Percentiles rank a stretch among this genome's conserved stretches.
phyloP scores from a whole-genome alignment of 2,888 invertebrate genomes.

The Drosophila pseudotakahashii region DNA sequence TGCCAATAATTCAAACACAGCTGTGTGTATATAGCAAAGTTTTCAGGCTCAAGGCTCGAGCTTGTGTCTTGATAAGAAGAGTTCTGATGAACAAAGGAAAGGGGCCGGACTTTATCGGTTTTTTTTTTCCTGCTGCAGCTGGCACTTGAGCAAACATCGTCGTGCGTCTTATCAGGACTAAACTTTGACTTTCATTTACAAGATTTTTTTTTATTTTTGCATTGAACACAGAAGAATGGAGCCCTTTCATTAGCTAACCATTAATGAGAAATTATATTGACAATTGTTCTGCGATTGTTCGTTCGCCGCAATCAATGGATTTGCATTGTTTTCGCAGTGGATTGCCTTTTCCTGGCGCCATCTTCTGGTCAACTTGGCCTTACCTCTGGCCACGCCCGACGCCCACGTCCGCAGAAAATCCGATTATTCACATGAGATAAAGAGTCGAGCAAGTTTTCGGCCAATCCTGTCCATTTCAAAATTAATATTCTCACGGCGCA shows the following conservation, averaged over 20 bases:
- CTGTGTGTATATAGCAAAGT: conserved; percentile 23
- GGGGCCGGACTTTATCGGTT: conserved; percentile 26
- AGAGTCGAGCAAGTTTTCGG: conserved; percentile 22
- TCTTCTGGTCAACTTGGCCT: conserved; percentile 31
- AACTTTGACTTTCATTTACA: conserved; percentile 71
- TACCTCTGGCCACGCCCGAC: conserved; percentile 29
- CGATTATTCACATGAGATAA: conserved; percentile 45
- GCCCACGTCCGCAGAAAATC: not conserved
- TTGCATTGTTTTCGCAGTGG: conserved; percentile 55
- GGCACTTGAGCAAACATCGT: conserved; percentile 64
- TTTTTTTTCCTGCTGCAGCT: conserved; percentile 53
- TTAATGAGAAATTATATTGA: conserved; percentile 31
- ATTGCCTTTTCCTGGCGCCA: conserved; percentile 24
- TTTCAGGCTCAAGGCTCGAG: conserved; percentile 74
- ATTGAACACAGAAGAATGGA: conserved; percentile 52
- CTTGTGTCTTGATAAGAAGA: conserved; percentile 31
- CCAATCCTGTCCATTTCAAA: conserved; percentile 10
- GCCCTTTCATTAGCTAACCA: conserved; percentile 57
- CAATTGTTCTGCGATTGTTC: conserved; percentile 27
- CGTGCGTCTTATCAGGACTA: conserved; percentile 55
- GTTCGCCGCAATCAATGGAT: conserved; percentile 57
- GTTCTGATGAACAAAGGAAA: conserved; percentile 10
- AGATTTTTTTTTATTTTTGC: conserved; percentile 26
- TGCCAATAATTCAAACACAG: conserved; percentile 12
- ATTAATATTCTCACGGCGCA: conserved; percentile 76